A percentile compares a stretch with the other conserved stretches of the same genome.
These are phyloP conservation scores for Elgaria multicarinata DNA, from an alignment of 2,113 vertebrate genomes.

Conservation along the genomic window DNA sequence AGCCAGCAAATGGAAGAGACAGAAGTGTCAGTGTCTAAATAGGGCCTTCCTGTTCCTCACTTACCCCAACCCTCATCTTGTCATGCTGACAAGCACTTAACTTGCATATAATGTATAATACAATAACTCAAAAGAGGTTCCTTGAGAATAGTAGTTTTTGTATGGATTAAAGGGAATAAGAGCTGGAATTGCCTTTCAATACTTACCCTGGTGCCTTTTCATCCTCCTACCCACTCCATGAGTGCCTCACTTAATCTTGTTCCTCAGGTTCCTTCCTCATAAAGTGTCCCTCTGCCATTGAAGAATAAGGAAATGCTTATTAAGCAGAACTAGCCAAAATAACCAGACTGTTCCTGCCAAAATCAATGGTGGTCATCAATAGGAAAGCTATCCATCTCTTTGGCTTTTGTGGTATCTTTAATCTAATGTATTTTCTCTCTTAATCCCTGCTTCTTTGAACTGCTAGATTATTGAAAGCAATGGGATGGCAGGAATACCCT, in stretches of 20 bases:
- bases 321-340: neutral
- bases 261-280: neutral
- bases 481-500: constrained; percentile 99
- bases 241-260: neutral
- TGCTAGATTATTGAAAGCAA: constrained; percentile 94
- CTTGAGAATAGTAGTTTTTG: neutral
- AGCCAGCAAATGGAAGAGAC: neutral
- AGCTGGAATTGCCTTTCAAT: neutral
- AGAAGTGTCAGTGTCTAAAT: neutral
- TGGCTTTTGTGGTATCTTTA: neutral
- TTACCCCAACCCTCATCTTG: neutral
- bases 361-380: neutral
- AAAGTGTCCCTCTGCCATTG: neutral
- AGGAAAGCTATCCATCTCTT: neutral
- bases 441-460: constrained; percentile 1
- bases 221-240: neutral
- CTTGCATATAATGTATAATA: neutral
- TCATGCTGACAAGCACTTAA: neutral
- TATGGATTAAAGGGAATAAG: neutral
- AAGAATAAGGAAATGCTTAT: neutral
- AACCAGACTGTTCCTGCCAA: neutral
- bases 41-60: neutral
- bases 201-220: neutral
- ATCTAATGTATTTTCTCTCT: constrained; percentile 20
- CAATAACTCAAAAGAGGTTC: neutral